Evolutionary conservation across 2,888 invertebrate species (phyloP), one percentile per base, ranked within the genome.

Genomic region (Spisula solida): DNA sequence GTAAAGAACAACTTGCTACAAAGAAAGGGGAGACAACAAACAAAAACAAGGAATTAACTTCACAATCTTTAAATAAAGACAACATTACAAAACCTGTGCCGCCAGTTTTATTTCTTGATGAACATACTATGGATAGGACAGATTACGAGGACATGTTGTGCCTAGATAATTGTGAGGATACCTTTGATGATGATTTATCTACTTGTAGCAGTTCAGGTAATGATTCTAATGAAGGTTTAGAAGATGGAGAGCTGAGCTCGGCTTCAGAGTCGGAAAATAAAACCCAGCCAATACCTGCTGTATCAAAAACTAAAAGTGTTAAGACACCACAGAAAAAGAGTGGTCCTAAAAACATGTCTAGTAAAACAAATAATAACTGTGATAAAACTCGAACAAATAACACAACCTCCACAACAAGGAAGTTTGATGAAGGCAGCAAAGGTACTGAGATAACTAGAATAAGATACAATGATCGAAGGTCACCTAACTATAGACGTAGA

Each of bases 81-180:
- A 75, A 75, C 12, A 75, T 34, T 34, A 75, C 16, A 34, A 75
- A 75, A 75, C 18, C 75, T 34, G 34, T 34, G 34, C 29, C 14
- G 2, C 81, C 78, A 20, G 70, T 81, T 41, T 84, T 86, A 48
- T 29, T 88, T 0, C 78, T 90, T n/a, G 86, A 85, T 47, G 86
- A 88, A 48, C 83, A 90, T 31, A 85, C 87, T 14, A 55, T 88
- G 34, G 90, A 90, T 87, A 51, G 78, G 48, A 88, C 85, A 79
- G 90, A 90, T 75, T 90, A 90, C 66, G 85, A 85, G 31, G 90
- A 90, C 70, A 84, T 82, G 48, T 12, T 90, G 16, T 81, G 82
- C n/a, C 47, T 88, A 34, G 86, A 87, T 29, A 82, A 31, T 66
- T 51, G 56, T 55, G 51, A 75, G 31, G 60, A 34, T 56, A 51